Evolutionary conservation across 1,140 invertebrate species (phyloP).

Genomic region (Solen grandis): DNA sequence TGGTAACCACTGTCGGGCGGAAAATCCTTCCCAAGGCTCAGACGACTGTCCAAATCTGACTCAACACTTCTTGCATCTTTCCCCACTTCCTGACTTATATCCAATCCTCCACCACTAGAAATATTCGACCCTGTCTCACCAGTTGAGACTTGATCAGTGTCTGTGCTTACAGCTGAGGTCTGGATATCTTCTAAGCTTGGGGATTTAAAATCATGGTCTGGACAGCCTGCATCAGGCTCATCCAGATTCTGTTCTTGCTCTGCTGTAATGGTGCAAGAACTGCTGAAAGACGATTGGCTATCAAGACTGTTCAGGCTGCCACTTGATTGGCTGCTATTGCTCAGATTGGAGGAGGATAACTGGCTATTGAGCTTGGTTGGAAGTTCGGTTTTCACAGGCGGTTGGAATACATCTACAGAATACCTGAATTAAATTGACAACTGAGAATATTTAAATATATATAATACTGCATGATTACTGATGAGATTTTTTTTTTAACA

Average conservation of each 20-base stretch:
- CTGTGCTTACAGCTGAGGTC: background rate
- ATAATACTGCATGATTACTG: too few relatives aligned
- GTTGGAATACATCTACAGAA: conserved; percentile 80
- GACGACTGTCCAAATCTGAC: background rate
- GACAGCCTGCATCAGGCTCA: background rate
- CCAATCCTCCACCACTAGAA: too few relatives aligned
- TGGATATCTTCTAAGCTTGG: background rate
- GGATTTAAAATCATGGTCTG: conserved; percentile 37
- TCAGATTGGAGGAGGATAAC: conserved; percentile 65
- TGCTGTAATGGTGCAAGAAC: conserved; percentile 74
- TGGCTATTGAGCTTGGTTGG: conserved; percentile 50
- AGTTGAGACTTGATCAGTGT: background rate
- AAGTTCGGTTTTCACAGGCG: conserved; percentile 71
- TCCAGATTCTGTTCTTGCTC: conserved; percentile 61
- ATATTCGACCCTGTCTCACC: background rate
- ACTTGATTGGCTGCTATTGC: conserved; percentile 74
- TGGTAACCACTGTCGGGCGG: conserved; percentile 33
- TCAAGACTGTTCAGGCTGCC: conserved; percentile 76
- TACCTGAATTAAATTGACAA: conserved; percentile 65
- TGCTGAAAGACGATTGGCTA: conserved; percentile 75
- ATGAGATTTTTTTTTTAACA: too few relatives aligned
- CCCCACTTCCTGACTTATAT: conserved; percentile 22
- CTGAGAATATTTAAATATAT: too few relatives aligned
- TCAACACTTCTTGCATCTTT: background rate
- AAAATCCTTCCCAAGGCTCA: background rate